phyloP scores from a whole-genome alignment of 1,140 invertebrate species.

The Wiebesia pumilae region DNA sequence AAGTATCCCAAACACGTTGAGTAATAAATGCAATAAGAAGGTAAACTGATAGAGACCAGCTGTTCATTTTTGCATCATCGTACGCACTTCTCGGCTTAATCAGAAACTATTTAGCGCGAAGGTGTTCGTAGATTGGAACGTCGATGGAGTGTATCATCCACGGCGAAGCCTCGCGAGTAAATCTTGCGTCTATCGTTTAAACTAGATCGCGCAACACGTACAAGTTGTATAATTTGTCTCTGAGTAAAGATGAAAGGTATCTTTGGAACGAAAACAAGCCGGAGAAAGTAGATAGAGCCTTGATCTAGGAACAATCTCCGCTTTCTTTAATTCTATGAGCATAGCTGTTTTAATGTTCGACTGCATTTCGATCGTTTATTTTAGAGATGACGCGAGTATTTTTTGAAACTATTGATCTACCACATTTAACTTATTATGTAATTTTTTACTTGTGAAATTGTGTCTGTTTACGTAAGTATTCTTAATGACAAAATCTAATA shows the following conservation, averaged over 20 bases:
- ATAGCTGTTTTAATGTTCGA: not conserved
- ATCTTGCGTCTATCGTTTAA: slow-evolving; percentile 35
- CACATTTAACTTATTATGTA: no score
- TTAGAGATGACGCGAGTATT: no score
- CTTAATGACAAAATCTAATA: not conserved
- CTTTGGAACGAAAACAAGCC: not conserved
- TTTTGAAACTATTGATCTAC: no score
- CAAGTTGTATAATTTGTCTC: slow-evolving; percentile 30
- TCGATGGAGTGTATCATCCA: not conserved
- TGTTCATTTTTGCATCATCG: not conserved
- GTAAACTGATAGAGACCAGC: not conserved
- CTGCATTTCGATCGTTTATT: not conserved
- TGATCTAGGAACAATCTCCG: not conserved
- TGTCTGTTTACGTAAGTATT: not conserved
- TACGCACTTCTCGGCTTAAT: not conserved
- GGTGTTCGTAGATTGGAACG: not conserved
- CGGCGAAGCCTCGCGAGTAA: not conserved
- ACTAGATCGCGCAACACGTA: slow-evolving; percentile 13
- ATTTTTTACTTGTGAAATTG: no score
- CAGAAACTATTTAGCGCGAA: not conserved
- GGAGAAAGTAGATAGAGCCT: not conserved
- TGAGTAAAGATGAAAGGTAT: no score
- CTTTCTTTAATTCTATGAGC: not conserved
- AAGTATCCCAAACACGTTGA: no score
- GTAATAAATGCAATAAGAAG: no score